Evolutionary conservation across 2,113 vertebrate genomes (phyloP).

Genomic region (Hylia prasina): DNA sequence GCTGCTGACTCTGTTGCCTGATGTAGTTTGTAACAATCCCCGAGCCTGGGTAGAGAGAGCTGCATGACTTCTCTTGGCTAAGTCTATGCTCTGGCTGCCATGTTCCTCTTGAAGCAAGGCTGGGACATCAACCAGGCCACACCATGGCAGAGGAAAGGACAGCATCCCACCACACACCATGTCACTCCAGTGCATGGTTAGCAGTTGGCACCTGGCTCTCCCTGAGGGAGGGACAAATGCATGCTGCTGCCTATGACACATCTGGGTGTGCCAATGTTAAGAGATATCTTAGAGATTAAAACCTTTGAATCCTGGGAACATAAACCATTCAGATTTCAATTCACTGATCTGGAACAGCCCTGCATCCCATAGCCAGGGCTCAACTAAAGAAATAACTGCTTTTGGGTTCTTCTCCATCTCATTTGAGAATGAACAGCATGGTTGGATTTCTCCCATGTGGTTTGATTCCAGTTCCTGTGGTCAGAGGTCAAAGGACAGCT

Average conservation of each 20-base stretch:
- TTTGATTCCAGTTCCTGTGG: not conserved
- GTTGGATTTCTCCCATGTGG: not conserved
- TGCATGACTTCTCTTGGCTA: not conserved
- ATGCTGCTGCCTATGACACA: not conserved
- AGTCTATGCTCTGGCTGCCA: not conserved
- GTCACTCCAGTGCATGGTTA: not conserved
- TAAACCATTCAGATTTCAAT: not conserved
- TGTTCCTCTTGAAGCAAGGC: not conserved
- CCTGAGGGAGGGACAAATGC: not conserved
- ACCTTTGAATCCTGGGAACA: not conserved
- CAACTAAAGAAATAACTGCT: not conserved
- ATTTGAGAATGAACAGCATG: not conserved
- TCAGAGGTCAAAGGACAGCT: not conserved
- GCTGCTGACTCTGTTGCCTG: not conserved
- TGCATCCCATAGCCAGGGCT: fast-evolving
- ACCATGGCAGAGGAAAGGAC: not conserved
- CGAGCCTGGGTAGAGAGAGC: not conserved
- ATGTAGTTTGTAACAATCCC: not conserved
- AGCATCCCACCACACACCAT: not conserved
- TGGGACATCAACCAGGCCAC: not conserved
- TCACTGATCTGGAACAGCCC: not conserved
- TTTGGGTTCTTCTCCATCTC: not conserved
- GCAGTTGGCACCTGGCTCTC: not conserved
- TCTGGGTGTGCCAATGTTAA: not conserved
- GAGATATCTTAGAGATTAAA: not conserved